Evolutionary conservation across 2,797 vertebrate species (phyloP).

Genomic region (Myotis findleyi): DNA sequence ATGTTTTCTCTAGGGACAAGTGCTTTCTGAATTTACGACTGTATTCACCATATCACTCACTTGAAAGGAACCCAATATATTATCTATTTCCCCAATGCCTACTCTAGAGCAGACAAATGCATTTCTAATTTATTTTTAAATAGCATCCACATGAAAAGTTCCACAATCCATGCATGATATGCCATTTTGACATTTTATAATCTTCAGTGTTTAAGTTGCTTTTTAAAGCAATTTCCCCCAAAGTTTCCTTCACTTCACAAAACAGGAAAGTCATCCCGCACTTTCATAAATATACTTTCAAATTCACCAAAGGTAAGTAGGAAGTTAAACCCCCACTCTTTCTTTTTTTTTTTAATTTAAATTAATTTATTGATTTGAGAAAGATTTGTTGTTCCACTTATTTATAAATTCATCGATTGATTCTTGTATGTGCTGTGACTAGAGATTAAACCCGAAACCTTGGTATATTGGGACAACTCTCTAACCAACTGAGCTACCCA

Average conservation of each 20-base stretch:
- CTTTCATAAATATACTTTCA: not conserved
- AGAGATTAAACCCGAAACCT: not conserved
- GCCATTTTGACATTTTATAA: not conserved
- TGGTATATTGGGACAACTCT: not conserved
- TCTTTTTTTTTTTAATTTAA: not conserved
- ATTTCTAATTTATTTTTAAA: not conserved
- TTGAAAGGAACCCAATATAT: not conserved
- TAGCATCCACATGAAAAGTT: not conserved
- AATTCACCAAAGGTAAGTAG: not conserved
- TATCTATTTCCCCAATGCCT: not conserved
- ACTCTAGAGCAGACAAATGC: constrained; percentile 3
- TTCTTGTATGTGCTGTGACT: not conserved
- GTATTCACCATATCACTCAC: not conserved
- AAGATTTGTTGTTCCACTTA: not conserved
- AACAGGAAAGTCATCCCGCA: not conserved
- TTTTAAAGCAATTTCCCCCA: not conserved
- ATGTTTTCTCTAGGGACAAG: not conserved
- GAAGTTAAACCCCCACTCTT: not conserved
- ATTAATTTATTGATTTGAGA: not conserved
- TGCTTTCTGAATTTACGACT: not conserved
- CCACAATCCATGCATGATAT: not conserved
- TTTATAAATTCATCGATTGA: not conserved
- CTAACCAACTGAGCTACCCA: not conserved
- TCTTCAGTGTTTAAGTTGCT: not conserved
- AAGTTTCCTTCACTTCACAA: not conserved